phyloP scores from a whole-genome alignment of 2,888 invertebrate species.

The Creontiades dilutus region DNA sequence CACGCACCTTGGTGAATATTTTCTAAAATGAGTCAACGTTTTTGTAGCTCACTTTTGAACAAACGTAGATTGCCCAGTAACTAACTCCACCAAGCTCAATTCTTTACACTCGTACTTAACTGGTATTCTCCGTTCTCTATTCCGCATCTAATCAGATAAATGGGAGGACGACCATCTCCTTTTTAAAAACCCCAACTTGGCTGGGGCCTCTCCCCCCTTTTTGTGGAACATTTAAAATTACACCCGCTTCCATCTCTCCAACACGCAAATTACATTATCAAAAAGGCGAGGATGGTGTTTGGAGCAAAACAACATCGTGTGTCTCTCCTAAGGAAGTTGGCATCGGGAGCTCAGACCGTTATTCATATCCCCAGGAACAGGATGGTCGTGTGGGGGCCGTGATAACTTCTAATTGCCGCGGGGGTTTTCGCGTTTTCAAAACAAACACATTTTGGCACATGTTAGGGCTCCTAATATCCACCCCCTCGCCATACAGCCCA shows the following conservation, averaged over 20 bases:
- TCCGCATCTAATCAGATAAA: slow-evolving; percentile 21
- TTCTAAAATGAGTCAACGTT: too few species aligned
- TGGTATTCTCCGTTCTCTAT: neutral
- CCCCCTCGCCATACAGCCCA: neutral
- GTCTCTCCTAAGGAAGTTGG: slow-evolving; percentile 18
- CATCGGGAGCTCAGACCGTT: neutral
- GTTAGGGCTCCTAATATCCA: neutral
- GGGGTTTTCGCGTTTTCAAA: neutral
- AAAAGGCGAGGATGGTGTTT: neutral
- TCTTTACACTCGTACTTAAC: too few species aligned
- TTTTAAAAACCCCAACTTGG: neutral
- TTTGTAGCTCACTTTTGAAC: too few species aligned
- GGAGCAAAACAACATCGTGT: slow-evolving; percentile 13
- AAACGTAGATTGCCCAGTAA: too few species aligned
- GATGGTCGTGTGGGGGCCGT: slow-evolving; percentile 11
- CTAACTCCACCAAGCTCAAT: too few species aligned
- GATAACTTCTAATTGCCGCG: slow-evolving; percentile 27
- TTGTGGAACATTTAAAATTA: neutral
- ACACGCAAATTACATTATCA: slow-evolving; percentile 31
- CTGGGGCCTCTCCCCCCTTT: neutral
- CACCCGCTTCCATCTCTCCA: neutral
- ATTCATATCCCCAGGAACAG: neutral
- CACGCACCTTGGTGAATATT: too few species aligned
- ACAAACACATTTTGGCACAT: slow-evolving; percentile 36
- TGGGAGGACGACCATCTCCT: neutral